Conservation (phyloP, 2,113 vertebrate genomes). For the Probosciger aterrimus region DNA sequence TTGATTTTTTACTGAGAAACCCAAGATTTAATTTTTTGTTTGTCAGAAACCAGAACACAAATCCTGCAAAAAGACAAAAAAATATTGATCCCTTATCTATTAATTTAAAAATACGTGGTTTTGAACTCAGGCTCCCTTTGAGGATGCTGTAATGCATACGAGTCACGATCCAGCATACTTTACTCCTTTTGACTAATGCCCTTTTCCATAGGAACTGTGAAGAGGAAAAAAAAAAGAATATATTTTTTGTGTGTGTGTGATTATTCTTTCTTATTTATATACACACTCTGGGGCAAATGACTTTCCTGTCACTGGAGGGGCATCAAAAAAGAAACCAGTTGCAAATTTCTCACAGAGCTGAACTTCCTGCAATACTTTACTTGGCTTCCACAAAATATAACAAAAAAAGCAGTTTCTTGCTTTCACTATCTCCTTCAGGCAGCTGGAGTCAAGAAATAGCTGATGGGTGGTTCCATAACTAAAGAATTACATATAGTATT, state of each 20-base stretch:
- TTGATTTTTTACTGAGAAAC: not conserved
- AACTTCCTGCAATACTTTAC: constrained; percentile 44
- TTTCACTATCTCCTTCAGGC: constrained; percentile 17
- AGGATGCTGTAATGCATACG: not conserved
- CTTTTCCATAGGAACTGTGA: constrained; percentile 14
- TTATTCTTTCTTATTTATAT: constrained; percentile 47
- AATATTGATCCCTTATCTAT: constrained; percentile 7
- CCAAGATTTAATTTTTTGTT: not conserved
- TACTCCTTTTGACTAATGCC: not conserved
- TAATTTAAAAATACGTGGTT: constrained; percentile 32
- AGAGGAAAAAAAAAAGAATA: not conserved
- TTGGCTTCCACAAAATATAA: constrained; percentile 37
- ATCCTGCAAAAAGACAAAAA: not conserved
- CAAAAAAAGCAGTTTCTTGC: not conserved
- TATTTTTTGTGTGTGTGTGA: not conserved
- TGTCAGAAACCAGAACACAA: not conserved
- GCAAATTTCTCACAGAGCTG: constrained; percentile 21
- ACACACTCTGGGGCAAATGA: constrained; percentile 36
- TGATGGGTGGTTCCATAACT: not conserved
- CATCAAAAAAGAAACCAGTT: constrained; percentile 37
- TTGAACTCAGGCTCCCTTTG: constrained; percentile 30
- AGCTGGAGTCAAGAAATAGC: constrained; percentile 36
- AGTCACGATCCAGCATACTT: constrained; percentile 4
- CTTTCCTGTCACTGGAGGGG: constrained; percentile 28
- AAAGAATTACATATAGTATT: constrained; percentile 19